Percentiles rank a stretch among this genome's conserved stretches.
phyloP scores from a whole-genome alignment of 2,113 vertebrate species.

The Gobius niger region DNA sequence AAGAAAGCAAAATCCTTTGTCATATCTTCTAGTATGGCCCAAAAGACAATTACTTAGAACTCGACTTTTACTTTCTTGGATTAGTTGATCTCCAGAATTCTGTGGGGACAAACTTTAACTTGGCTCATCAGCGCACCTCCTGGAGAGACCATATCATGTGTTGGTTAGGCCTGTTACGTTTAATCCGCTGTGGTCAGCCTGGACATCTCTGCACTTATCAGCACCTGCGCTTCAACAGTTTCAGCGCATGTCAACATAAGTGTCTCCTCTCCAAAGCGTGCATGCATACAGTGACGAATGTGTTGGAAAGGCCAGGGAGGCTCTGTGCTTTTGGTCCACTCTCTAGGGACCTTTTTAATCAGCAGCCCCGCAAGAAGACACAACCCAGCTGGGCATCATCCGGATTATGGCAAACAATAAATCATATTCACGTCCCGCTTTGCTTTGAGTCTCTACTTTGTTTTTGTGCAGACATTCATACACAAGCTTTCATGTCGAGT shows the following conservation, averaged over 20 bases:
- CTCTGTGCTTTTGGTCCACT: constrained; percentile 16
- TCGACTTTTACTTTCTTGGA: not conserved
- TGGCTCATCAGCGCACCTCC: constrained; percentile 16
- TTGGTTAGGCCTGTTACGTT: constrained; percentile 37
- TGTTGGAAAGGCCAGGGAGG: constrained; percentile 30
- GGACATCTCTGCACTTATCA: constrained; percentile 47
- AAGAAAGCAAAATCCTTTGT: not conserved
- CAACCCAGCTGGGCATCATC: constrained; percentile 44
- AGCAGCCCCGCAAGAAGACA: constrained; percentile 27
- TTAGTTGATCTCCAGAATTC: not conserved
- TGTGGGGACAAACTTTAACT: constrained; percentile 11
- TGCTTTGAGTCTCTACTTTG: constrained; percentile 17
- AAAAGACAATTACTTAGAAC: too few relatives aligned
- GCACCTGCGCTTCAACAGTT: constrained; percentile 33
- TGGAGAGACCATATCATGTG: constrained; percentile 27
- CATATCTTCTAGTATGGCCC: too few relatives aligned
- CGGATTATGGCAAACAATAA: constrained; percentile 28
- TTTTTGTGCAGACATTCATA: constrained; percentile 38
- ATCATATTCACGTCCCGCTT: constrained; percentile 30
- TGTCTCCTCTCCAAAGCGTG: constrained; percentile 28
- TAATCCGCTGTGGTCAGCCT: constrained; percentile 42
- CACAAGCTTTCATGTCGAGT: constrained; percentile 29
- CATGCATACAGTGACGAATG: constrained; percentile 44
- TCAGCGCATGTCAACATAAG: constrained; percentile 44
- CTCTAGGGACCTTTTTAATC: constrained; percentile 36